Evolutionary conservation across 2,113 vertebrate species (phyloP), one percentile per base, ranked within the genome.

Genomic region (Callipepla californica): DNA sequence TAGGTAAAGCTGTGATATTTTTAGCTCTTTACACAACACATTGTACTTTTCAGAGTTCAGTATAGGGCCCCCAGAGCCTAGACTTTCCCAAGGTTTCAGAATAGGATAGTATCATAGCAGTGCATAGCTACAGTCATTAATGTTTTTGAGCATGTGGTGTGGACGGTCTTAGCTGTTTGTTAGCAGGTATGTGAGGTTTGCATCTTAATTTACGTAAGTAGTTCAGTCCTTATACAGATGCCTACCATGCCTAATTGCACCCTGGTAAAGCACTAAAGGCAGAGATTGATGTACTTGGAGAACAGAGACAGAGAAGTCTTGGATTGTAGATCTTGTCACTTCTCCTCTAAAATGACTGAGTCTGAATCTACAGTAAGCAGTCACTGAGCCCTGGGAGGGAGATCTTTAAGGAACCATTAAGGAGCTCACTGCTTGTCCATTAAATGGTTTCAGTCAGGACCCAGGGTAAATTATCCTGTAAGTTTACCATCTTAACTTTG

Each of bases 1-100:
- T 88, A 91, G 97, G 97, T 94, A 96, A 97, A 96, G 96, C 92
- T 70, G 85, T 21, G 94, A 4, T 98, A 98, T 98, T 97, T 98
- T 98, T 98, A 97, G 97, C 94, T 69, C 75, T 91, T 93, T 96
- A 94, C 96, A 96, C 87, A 96, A 90, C 16, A 82, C 96, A 90
- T 93, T 97, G 96, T 97, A n/a, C 94, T 97, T 94, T 92, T 28
- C 72, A 89, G 95, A 96, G 96, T 95, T 97, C 96, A 96, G 69
- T 77, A 21, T 20, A 91, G 84, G 95, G 87, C 92, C 84, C n/a
- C 28, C 68, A 50, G 93, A 74, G 85, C 59, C 55, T 30, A 11
- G 73, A 80, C 73, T 92, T 95, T 87, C 91, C 87, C 79, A 55
- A 25, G 32, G 84, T 20, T 42, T 85, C 13, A 8, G 63, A 94